Evolutionary conservation across 2,113 vertebrate species (phyloP).

Genomic region (Chunga burmeisteri): DNA sequence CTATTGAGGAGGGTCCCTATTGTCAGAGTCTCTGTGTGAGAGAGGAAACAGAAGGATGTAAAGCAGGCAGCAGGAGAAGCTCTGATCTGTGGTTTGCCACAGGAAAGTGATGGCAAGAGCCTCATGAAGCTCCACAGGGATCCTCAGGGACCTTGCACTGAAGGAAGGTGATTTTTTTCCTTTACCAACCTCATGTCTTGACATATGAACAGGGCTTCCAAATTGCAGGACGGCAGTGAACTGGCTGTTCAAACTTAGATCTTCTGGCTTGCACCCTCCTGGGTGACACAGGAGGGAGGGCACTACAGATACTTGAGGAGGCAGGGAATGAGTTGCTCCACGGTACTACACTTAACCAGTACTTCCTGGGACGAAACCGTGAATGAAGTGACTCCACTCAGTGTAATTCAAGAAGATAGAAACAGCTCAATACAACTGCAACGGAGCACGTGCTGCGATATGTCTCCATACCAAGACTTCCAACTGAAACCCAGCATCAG

Average conservation of each 20-base stretch:
- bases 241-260: neutral
- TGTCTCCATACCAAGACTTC: neutral
- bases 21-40: neutral
- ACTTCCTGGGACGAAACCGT: neutral
- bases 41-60: neutral
- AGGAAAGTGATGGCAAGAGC: neutral
- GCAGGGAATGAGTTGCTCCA: neutral
- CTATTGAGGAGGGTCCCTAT: neutral
- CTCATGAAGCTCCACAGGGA: neutral
- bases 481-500: neutral
- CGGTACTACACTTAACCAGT: neutral
- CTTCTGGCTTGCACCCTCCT: neutral
- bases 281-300: neutral
- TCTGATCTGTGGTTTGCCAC: neutral
- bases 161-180: neutral
- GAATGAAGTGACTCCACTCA: neutral
- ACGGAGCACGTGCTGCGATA: rapidly evolving
- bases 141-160: neutral
- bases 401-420: rapidly evolving
- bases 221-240: neutral
- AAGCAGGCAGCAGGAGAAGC: neutral
- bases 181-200: neutral
- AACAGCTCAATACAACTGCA: neutral
- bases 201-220: neutral
- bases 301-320: neutral